Evolutionary conservation across 35 echinoderm and acorn worm species (phyloP).

Genomic region (Ophioderma brevispina): DNA sequence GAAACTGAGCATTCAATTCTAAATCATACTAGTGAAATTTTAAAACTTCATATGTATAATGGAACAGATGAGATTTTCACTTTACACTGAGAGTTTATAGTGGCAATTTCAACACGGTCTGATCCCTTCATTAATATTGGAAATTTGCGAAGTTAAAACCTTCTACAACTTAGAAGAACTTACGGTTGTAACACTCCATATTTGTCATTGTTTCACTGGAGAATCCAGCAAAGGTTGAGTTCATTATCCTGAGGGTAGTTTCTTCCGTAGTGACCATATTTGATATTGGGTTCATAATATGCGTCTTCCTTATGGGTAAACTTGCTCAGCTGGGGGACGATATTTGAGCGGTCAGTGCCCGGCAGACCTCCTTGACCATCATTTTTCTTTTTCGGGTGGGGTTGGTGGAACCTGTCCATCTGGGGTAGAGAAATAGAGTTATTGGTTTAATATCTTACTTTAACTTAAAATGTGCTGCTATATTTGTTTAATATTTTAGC

Average conservation of each 20-base stretch:
- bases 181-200: constrained; percentile 50
- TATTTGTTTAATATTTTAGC: too few relatives aligned
- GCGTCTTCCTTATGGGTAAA: constrained; percentile 65
- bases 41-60: too few relatives aligned
- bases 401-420: constrained; percentile 98
- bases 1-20: too few relatives aligned
- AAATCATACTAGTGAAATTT: too few relatives aligned
- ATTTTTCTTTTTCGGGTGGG: constrained; percentile 95
- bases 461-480: too few relatives aligned
- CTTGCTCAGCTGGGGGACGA: constrained; percentile 66
- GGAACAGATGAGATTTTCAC: too few relatives aligned
- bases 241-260: constrained; percentile 78
- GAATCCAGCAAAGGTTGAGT: constrained; percentile 78
- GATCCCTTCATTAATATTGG: too few relatives aligned
- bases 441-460: too few relatives aligned
- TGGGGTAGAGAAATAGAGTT: constrained; percentile 45
- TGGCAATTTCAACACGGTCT: too few relatives aligned
- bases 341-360: constrained; percentile 86
- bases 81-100: too few relatives aligned
- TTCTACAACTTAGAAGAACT: too few relatives aligned
- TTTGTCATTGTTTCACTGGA: constrained; percentile 58
- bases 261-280: constrained; percentile 82
- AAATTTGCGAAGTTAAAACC: too few relatives aligned
- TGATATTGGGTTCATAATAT: constrained; percentile 78
- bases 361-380: constrained; percentile 94